These are phyloP conservation scores for Eristalis tenax DNA, from an alignment of 2,888 invertebrate genomes.

Conservation along the genomic window DNA sequence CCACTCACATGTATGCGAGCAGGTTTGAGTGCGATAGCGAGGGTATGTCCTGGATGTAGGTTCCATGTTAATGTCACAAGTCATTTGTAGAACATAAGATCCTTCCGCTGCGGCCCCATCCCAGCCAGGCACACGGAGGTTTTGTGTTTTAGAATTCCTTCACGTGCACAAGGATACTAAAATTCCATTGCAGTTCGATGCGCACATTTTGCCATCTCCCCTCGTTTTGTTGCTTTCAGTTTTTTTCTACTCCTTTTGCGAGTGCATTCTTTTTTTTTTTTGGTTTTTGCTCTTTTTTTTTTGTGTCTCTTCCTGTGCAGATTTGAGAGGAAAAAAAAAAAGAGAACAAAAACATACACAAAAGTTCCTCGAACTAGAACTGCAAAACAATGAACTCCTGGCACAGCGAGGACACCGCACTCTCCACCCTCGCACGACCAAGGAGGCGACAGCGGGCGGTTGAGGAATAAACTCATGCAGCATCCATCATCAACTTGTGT, in stretches of 20 bases:
- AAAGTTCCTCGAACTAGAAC: conserved; percentile 67
- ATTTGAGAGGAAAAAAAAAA: not conserved
- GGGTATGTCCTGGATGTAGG: conserved; percentile 1
- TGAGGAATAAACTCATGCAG: conserved; percentile 40
- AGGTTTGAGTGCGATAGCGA: not conserved
- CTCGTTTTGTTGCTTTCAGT: conserved; percentile 5
- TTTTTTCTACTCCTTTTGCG: not conserved
- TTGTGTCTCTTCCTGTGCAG: conserved; percentile 1
- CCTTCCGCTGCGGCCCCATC: conserved; percentile 52
- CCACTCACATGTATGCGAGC: not conserved
- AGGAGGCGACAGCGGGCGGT: not conserved
- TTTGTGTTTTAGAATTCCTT: conserved; percentile 65
- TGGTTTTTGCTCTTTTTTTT: conserved; percentile 19
- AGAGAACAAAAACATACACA: conserved; percentile 27
- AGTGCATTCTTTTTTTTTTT: not conserved
- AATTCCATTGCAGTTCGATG: conserved; percentile 71
- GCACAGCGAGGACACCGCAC: conserved; percentile 30
- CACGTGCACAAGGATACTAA: conserved; percentile 69
- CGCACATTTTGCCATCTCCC: conserved; percentile 61
- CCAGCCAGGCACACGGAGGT: conserved; percentile 13
- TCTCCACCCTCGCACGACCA: not conserved
- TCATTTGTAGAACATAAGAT: conserved; percentile 69
- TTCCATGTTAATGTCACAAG: conserved; percentile 70
- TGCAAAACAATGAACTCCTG: conserved; percentile 67
- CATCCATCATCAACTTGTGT: conserved; percentile 60